Evolutionary conservation across 2,888 invertebrate species (phyloP), one percentile per base, ranked within the genome.

Genomic region (Caenorhabditis wallacei): DNA sequence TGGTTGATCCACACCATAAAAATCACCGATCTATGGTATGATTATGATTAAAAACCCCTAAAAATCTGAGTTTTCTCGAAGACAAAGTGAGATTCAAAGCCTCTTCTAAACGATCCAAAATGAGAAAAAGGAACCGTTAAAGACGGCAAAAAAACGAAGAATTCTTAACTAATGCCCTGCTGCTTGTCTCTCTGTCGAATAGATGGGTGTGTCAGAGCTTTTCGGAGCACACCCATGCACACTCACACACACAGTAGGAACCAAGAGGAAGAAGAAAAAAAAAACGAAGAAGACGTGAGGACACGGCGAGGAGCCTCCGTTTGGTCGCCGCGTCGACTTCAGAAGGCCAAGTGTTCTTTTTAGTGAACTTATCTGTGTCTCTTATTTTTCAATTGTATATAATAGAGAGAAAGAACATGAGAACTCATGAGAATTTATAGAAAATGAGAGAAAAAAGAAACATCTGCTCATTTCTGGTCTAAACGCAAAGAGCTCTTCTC

Each of bases 311-410:
- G n/a, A 74, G 74, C 46, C 35, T 26, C 13, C 46, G 46, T 26
- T 43, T 35, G 57, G 72, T 53, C 56, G 48, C 66, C 59, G 26
- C 64, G 64, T 24, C 75, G 75, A 68, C 75, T 75, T 75, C 75
- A 75, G 75, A 75, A 75, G 75, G 75, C 75, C 66, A 57, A 75
- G 75, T 75, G 75, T 75, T 75, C 75, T 48, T 57, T 48, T 72
- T 63, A 35, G 64, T 46, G 22, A 57, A 43, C 26, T 51, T 46
- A 18, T 13, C 63, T 54, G 53, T 37, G 54, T 72, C 54, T 72
- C 54, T 43, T 13, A 1, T 1, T 37, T 54, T 24, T 16, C 8
- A 22, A 24, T 40, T 16, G 24, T 71, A 24, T 71, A 37, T 63
- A 51, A 46, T 56, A 13, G 30, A 35, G 3, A n/a, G 46, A n/a